Conservation (phyloP, 2,797 vertebrate genomes). For the Cynopterus sphinx region DNA sequence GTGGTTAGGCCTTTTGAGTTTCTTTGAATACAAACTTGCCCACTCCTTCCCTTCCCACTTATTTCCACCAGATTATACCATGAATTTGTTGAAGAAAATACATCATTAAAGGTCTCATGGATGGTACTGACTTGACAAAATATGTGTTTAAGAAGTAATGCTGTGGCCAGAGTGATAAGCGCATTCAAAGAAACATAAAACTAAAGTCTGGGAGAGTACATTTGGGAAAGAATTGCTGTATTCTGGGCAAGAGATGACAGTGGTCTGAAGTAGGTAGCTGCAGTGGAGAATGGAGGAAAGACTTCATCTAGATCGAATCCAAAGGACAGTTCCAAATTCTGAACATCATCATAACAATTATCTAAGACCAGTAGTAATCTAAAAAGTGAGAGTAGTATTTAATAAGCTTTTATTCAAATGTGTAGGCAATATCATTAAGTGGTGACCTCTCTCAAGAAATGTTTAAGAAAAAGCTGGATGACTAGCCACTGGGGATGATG, state of each 20-base stretch:
- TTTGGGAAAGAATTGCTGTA: not conserved
- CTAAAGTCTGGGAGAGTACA: not conserved
- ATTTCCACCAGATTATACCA: not conserved
- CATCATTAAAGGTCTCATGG: not conserved
- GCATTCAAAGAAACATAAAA: not conserved
- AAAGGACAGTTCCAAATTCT: not conserved
- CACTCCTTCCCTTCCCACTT: not conserved
- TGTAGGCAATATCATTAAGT: not conserved
- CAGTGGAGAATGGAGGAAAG: not conserved
- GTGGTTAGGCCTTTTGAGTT: not conserved
- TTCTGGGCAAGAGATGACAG: not conserved
- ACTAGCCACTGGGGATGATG: not conserved
- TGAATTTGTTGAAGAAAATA: conserved; percentile 1
- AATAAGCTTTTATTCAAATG: not conserved
- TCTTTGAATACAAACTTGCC: not conserved
- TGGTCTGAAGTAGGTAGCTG: not conserved
- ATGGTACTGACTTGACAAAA: not conserved
- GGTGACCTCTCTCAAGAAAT: not conserved
- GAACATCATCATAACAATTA: not conserved
- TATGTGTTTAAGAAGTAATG: not conserved
- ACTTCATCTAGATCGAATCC: not conserved
- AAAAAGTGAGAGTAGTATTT: not conserved
- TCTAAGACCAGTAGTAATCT: not conserved
- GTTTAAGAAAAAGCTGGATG: not conserved
- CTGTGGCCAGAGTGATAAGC: not conserved